Evolutionary conservation across 2,888 invertebrate species (phyloP), one percentile per base, ranked within the genome.

Genomic region (Tetanocera ferruginea): DNA sequence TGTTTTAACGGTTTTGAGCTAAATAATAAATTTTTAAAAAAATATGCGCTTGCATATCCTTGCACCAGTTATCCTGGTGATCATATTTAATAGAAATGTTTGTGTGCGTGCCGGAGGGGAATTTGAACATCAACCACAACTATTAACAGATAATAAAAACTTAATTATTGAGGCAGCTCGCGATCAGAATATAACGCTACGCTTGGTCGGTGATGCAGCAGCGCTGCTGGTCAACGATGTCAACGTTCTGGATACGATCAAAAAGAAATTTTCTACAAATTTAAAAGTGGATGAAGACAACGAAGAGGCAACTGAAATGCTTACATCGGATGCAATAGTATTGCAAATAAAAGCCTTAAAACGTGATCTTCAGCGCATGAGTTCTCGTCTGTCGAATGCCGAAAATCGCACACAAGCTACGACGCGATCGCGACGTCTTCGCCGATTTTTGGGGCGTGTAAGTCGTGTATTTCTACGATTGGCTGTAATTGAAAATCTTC

Each of bases 161-260:
- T 91, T 98, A 37, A 91, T 94, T 79, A 91, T 98, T 78, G 92
- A 94, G 84, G 93, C 96, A 25, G 96, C 95, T 0, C 90, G 91
- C 74, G 93, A 94, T 84, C 94, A 93, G 88, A 96, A 95, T 88
- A 94, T 98, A 74, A 93, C 94, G 51, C 92, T 98, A 80, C 91
- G 92, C 60, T 91, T 94, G 0, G 88, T 95, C 31, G 95, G 95
- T 78, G 92, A 93, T 49, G 90, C 95, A 87, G 86, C 95, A 87
- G 86, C 96, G 78, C 89, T 92, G 69, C 90, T 92, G 34, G 87
- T 96, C 4, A 95, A 95, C 82, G 93, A 93, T 60, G 89, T 94
- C 19, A 93, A 96, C 89, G 84, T 96, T 77, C 88, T 92, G 52
- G 89, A 88, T 77, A 66, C 79, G 19, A 73, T 88, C 6, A 74